Conservation (phyloP, 2,113 vertebrate species). For the Corythornis cristatus region DNA sequence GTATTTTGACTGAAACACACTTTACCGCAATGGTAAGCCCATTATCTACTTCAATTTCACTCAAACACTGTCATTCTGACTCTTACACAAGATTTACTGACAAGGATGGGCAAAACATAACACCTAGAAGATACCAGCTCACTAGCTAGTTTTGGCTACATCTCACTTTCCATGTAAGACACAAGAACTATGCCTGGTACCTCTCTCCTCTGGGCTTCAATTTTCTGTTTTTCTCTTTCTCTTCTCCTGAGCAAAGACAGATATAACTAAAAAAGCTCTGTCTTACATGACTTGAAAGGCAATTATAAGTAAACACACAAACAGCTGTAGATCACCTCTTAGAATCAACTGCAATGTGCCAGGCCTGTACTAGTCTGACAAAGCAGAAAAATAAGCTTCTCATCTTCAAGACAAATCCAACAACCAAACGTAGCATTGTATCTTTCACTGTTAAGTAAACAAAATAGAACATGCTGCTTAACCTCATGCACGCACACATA, state of each 20-base stretch:
- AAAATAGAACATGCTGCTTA: neutral
- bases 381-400: neutral
- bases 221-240: neutral
- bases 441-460: neutral
- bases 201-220: neutral
- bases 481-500: neutral
- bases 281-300: neutral
- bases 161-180: neutral
- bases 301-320: neutral
- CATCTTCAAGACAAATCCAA: neutral
- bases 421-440: neutral
- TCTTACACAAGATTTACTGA: neutral
- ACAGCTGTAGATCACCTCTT: neutral
- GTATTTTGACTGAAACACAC: neutral
- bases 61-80: neutral
- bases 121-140: neutral
- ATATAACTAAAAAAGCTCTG: neutral
- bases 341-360: neutral
- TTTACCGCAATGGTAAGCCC: neutral
- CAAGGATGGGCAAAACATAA: neutral
- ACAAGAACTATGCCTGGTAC: neutral
- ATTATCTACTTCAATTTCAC: neutral
- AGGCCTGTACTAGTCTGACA: neutral
- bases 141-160: neutral
- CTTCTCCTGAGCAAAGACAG: neutral